Evolutionary conservation across 2,888 invertebrate genomes (phyloP).

Genomic region (Polymixis lichenea): DNA sequence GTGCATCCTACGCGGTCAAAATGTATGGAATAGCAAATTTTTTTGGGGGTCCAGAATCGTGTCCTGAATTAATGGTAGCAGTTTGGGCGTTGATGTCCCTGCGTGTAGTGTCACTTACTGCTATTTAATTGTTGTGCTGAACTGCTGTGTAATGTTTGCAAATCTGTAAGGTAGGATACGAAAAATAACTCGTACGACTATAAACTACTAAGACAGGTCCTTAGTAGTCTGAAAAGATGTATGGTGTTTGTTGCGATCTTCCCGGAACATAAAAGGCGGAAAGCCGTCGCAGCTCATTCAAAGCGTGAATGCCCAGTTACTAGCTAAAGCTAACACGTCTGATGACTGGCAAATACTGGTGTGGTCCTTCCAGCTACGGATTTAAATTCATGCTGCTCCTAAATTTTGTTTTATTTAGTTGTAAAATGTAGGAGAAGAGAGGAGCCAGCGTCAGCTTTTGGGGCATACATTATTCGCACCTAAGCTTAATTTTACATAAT

Average conservation of each 20-base stretch:
- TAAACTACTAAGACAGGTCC: background rate
- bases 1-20: no score
- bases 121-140: no score
- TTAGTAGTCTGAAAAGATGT: constrained; percentile 1
- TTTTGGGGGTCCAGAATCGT: no score
- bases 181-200: background rate
- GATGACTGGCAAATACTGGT: constrained; percentile 34
- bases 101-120: background rate
- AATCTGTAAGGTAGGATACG: constrained; percentile 3
- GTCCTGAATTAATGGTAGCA: no score
- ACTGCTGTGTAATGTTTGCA: no score
- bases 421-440: background rate
- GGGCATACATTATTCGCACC: background rate
- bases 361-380: background rate
- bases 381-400: background rate
- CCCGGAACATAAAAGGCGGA: constrained; percentile 27
- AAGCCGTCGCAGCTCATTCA: constrained; percentile 31
- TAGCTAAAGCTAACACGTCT: constrained; percentile 35
- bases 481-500: background rate
- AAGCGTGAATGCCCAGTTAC: constrained; percentile 29
- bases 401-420: background rate
- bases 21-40: no score
- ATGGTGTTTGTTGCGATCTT: constrained; percentile 7
- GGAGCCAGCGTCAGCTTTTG: background rate
- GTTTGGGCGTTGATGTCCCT: no score